These are phyloP conservation scores for Leucoraja ocellata DNA, from an alignment of 2,797 vertebrate genomes.

Conservation along the genomic window DNA sequence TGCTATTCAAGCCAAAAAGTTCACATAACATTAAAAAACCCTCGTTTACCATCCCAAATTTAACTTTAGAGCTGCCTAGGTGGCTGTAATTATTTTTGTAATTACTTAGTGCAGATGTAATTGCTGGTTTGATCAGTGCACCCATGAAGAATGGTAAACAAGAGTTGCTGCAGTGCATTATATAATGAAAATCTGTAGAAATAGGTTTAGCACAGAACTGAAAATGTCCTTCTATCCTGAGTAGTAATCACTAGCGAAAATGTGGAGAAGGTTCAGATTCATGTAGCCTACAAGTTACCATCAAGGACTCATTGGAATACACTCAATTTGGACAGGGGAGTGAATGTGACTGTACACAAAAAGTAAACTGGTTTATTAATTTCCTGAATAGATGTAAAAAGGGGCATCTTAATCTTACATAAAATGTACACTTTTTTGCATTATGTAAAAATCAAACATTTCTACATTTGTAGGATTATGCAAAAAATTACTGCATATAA, in stretches of 20 bases:
- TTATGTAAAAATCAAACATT: constrained; percentile 34
- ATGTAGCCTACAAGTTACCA: constrained; percentile 36
- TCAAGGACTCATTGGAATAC: constrained; percentile 32
- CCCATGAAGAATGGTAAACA: constrained; percentile 82
- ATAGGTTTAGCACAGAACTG: constrained; percentile 36
- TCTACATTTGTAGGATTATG: constrained; percentile 28
- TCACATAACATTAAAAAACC: constrained; percentile 74
- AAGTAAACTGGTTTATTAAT: constrained; percentile 18
- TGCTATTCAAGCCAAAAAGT: constrained; percentile 77
- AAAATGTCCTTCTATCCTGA: constrained; percentile 38
- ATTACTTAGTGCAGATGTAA: constrained; percentile 80
- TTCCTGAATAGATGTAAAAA: constrained; percentile 35
- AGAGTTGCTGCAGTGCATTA: constrained; percentile 91
- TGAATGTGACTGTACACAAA: constrained; percentile 16
- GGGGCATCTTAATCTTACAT: constrained; percentile 31
- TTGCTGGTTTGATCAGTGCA: constrained; percentile 72
- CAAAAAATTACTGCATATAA: constrained; percentile 37
- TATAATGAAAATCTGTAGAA: constrained; percentile 49
- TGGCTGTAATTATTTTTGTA: constrained; percentile 74
- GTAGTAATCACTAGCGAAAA: constrained; percentile 34
- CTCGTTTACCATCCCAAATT: constrained; percentile 82
- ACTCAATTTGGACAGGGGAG: not conserved
- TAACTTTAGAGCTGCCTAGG: constrained; percentile 87
- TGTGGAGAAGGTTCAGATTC: constrained; percentile 28
- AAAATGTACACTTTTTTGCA: constrained; percentile 32